Percentiles rank a stretch among this genome's conserved stretches.
Conservation (phyloP, 2,888 invertebrate species). For the Maniola hyperantus region DNA sequence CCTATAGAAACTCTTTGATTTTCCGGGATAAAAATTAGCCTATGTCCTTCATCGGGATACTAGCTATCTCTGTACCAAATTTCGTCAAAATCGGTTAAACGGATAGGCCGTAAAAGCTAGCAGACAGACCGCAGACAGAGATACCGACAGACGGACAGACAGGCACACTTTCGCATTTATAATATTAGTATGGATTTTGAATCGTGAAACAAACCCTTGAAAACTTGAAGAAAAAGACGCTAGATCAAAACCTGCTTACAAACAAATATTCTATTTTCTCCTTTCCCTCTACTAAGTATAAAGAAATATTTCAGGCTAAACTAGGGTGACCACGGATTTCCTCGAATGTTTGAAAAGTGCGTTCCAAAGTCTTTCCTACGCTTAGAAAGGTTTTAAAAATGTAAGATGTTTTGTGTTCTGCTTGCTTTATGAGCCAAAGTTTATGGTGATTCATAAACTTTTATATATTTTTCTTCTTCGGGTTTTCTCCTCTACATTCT, state of each 20-base stretch:
- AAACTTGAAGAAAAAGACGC: not conserved
- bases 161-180: too few relatives aligned
- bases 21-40: not conserved
- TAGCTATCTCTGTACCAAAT: not conserved
- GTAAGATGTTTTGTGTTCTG: too few relatives aligned
- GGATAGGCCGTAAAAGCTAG: too few relatives aligned
- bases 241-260: not conserved
- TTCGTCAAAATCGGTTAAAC: not conserved
- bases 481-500: too few relatives aligned
- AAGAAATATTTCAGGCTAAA: not conserved
- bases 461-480: too few relatives aligned
- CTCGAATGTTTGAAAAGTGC: not conserved
- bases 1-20: not conserved
- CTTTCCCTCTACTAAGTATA: not conserved
- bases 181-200: too few relatives aligned
- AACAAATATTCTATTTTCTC: slow-evolving; percentile 16
- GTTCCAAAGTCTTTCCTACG: too few relatives aligned
- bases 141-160: too few relatives aligned
- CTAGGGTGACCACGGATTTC: slow-evolving; percentile 1
- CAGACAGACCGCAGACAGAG: too few relatives aligned
- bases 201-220: not conserved
- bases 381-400: too few relatives aligned
- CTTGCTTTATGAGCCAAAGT: too few relatives aligned
- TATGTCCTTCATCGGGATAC: not conserved
- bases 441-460: too few relatives aligned